Evolutionary conservation across 2,797 vertebrate genomes (phyloP), one percentile per base, ranked within the genome.

Genomic region (Setipinna tenuifilis): DNA sequence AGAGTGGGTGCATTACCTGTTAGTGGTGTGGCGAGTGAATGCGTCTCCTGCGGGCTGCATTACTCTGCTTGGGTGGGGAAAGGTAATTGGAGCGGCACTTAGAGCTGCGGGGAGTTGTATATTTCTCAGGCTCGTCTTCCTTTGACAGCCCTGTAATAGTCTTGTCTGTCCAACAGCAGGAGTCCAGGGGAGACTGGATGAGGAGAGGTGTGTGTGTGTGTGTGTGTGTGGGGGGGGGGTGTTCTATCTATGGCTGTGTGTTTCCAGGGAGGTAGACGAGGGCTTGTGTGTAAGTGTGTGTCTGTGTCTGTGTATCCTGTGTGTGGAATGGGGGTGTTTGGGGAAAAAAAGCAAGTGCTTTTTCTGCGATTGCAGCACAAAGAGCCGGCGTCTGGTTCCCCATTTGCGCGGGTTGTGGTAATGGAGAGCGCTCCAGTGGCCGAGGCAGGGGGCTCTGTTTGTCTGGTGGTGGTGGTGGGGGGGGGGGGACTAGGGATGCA

Each of bases 91-190:
- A 87, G 88, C 88, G 83, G 83, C 90, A 87, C 87, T 93, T 93
- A 86, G 90, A 91, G 84, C 83, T 87, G 82, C 88, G 86, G 82
- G 68, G 81, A 86, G 89, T 87, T 91, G 90, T 86, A 89, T 89
- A 91, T 91, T 93, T 87, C 88, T 93, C 87, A 89, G 87, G 81
- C 86, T 50, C 85, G 87, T 90, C 84, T 83, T 89, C 84, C 81
- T 86, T 84, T 93, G 92, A 94, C 92, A 92, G 91, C 83, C 85
- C 85, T 87, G 84, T 94, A 93, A 94, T 94, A 91, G 93, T 87
- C 85, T 87, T 94, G 89, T 94, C 91, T 94, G 89, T 90, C 90
- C 90, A 83, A 91, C 90, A 89, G 86, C 82, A 83, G 85, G 87
- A 91, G 88, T 89, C 86, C 85, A 83, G 85, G 21, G 82, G 85